Conservation (phyloP, 2,797 vertebrate species). For the Lepidocolaptes lacrymiger region DNA sequence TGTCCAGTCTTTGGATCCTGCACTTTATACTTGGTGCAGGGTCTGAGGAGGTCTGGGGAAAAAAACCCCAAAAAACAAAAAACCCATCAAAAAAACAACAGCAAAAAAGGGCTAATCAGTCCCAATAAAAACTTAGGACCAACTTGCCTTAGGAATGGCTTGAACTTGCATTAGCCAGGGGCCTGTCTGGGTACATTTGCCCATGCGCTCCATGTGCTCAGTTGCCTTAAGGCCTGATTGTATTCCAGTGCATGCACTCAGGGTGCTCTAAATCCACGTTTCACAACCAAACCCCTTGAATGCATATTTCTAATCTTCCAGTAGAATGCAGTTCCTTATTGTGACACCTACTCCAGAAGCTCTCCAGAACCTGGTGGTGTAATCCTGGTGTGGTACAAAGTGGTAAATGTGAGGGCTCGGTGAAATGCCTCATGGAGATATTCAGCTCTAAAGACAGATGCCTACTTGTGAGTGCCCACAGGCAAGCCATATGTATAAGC, state of each 20-base stretch:
- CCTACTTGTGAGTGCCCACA: neutral
- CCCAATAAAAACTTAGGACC: neutral
- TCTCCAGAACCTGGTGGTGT: neutral
- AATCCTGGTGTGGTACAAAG: neutral
- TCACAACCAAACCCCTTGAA: neutral
- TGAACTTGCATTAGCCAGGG: neutral
- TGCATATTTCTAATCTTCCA: neutral
- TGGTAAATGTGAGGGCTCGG: neutral
- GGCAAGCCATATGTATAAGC: neutral
- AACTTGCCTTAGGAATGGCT: neutral
- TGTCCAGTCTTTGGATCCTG: neutral
- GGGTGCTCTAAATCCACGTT: neutral
- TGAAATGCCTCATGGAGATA: neutral
- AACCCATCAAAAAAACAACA: neutral
- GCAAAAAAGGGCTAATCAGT: neutral
- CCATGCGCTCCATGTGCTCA: neutral
- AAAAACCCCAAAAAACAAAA: neutral
- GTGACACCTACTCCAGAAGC: neutral
- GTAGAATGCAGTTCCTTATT: neutral
- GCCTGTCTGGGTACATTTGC: neutral
- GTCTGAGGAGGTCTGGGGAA: neutral
- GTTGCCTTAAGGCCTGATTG: neutral
- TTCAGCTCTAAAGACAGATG: neutral
- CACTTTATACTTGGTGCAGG: neutral
- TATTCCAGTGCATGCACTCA: neutral